These are phyloP conservation scores for Pocillopora meandrina DNA, from an alignment of 92 coral and sea anemone species.

Conservation along the genomic window DNA sequence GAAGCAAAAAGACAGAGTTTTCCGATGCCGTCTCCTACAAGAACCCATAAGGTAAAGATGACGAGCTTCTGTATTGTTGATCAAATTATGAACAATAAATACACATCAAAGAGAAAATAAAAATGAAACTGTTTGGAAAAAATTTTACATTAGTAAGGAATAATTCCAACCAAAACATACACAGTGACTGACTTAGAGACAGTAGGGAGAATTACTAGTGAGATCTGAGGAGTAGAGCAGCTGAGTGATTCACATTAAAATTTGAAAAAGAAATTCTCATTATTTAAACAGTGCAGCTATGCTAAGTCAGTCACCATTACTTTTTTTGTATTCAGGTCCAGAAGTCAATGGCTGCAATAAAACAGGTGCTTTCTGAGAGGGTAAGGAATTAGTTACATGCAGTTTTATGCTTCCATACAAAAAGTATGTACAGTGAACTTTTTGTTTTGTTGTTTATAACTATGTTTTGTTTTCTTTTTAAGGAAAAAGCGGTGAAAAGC, in stretches of 20 bases:
- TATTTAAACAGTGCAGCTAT: not conserved
- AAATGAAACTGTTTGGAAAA: too few relatives aligned
- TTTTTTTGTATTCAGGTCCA: constrained; percentile 65
- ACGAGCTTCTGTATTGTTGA: not conserved
- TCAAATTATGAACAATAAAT: too few relatives aligned
- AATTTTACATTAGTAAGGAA: too few relatives aligned
- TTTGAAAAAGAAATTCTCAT: too few relatives aligned
- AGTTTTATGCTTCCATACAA: not conserved
- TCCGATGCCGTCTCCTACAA: constrained; percentile 94
- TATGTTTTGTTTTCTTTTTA: not conserved
- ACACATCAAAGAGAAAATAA: too few relatives aligned
- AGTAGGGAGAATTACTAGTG: not conserved
- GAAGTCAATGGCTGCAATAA: constrained; percentile 93
- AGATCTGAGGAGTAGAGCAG: not conserved
- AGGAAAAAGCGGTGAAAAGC: constrained; percentile 74
- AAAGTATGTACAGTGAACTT: too few relatives aligned
- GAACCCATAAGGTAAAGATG: constrained; percentile 81
- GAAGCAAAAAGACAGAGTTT: constrained; percentile 89
- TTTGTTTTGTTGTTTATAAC: not conserved
- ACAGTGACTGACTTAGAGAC: not conserved
- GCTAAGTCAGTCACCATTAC: not conserved
- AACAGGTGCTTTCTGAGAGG: constrained; percentile 85
- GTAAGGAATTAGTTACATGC: constrained; percentile 48
- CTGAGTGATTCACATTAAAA: too few relatives aligned
- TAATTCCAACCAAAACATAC: not conserved